These are phyloP conservation scores for Lomographa bimaculata DNA, from an alignment of 2,888 invertebrate species.

Conservation along the genomic window DNA sequence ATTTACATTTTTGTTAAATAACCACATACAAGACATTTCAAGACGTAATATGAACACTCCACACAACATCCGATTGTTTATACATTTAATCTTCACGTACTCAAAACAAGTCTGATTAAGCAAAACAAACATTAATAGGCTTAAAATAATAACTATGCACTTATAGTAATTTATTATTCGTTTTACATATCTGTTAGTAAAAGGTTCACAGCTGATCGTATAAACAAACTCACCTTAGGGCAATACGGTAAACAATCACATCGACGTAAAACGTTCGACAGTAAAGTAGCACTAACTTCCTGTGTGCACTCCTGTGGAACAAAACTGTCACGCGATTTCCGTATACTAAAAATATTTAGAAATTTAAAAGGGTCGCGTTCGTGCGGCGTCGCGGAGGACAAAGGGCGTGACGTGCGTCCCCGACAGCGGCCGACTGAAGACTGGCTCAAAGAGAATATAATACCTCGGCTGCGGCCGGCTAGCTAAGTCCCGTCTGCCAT, in stretches of 20 bases:
- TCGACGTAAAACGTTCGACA: conserved; percentile 54
- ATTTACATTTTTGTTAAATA: no score
- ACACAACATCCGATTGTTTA: conserved; percentile 19
- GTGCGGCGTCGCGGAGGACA: conserved; percentile 40
- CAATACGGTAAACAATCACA: conserved; percentile 57
- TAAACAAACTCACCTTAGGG: conserved; percentile 67
- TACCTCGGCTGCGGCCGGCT: conserved; percentile 22
- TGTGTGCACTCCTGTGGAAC: conserved; percentile 44
- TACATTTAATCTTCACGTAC: conserved; percentile 16
- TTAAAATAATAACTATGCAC: conserved; percentile 2
- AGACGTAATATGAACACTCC: conserved; percentile 14
- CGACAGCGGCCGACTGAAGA: conserved; percentile 58
- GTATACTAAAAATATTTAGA: conserved; percentile 70
- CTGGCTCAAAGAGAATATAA: no score
- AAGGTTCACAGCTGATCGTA: conserved; percentile 61
- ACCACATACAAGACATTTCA: no score
- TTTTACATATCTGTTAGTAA: not conserved
- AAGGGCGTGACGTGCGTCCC: conserved; percentile 72
- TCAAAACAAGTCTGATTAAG: conserved; percentile 21
- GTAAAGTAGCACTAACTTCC: conserved; percentile 49
- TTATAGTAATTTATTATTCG: no score
- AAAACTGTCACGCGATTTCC: conserved; percentile 59
- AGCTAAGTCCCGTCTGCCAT: conserved; percentile 42
- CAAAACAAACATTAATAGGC: conserved; percentile 16
- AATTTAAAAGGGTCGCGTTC: conserved; percentile 58